phyloP scores from a whole-genome alignment of 2,113 vertebrate genomes.

The Galbula dea region DNA sequence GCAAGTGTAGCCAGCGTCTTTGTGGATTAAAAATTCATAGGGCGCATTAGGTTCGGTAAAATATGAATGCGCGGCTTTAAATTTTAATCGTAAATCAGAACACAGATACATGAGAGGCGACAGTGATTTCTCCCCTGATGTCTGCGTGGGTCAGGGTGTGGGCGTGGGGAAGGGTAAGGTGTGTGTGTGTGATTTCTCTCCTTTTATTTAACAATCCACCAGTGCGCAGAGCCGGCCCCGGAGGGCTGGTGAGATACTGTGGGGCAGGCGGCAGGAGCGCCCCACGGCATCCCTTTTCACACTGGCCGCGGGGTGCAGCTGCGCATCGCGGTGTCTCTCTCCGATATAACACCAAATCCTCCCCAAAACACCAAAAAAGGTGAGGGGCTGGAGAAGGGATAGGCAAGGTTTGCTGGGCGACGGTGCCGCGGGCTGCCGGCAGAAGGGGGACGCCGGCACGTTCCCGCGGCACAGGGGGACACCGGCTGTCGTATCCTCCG shows the following conservation, averaged over 20 bases:
- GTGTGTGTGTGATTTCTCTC: constrained; percentile 2
- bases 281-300: neutral
- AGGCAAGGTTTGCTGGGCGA: neutral
- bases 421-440: neutral
- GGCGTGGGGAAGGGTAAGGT: neutral
- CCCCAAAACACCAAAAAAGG: neutral
- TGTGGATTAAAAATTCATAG: constrained; percentile 89
- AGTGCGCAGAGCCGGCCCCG: constrained; percentile 7
- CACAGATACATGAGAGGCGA: constrained; percentile 79
- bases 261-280: neutral
- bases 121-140: constrained; percentile 77
- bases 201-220: constrained; percentile 63
- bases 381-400: neutral
- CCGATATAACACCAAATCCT: too few species aligned
- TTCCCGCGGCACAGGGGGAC: neutral
- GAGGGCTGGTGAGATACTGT: constrained; percentile 10
- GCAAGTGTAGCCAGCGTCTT: constrained; percentile 74
- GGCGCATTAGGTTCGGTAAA: constrained; percentile 89
- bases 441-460: neutral
- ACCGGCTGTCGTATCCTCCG: neutral
- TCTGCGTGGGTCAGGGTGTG: constrained; percentile 69
- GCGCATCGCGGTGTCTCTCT: neutral
- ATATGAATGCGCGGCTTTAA: constrained; percentile 92
- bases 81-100: constrained; percentile 91
- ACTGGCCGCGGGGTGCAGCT: neutral